Evolutionary conservation across 2,797 vertebrate species (phyloP).

Genomic region (Malurus splendens): DNA sequence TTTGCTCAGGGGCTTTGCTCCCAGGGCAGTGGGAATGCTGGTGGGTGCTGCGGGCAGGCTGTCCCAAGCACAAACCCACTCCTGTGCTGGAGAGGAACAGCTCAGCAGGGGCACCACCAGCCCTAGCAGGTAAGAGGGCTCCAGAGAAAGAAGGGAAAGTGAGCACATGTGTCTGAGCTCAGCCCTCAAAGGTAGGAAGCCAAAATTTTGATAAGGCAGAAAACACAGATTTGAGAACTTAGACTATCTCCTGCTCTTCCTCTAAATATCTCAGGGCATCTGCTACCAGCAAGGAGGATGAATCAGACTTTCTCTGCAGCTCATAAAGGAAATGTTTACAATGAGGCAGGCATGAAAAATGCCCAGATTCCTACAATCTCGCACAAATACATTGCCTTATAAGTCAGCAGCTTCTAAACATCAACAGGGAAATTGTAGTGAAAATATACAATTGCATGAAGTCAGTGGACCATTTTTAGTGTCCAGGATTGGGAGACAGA

Average conservation of each 20-base stretch:
- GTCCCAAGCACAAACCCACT: rapidly evolving
- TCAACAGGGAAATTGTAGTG: not conserved
- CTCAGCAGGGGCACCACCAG: not conserved
- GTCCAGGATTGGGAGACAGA: not conserved
- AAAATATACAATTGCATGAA: not conserved
- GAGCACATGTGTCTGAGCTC: not conserved
- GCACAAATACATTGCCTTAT: not conserved
- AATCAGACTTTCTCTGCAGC: not conserved
- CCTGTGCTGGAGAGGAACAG: not conserved
- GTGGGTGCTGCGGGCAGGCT: not conserved
- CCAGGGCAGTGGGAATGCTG: not conserved
- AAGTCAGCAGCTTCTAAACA: not conserved
- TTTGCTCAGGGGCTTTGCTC: not conserved
- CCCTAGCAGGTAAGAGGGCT: not conserved
- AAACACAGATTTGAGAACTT: not conserved
- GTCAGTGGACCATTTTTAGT: not conserved
- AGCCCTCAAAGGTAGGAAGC: not conserved
- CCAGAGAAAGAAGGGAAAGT: not conserved
- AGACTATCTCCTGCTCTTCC: not conserved
- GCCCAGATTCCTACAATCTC: not conserved
- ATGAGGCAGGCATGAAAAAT: not conserved
- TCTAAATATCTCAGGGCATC: not conserved
- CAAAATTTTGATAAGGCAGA: not conserved
- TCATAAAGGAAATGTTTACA: not conserved
- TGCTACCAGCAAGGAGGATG: not conserved